Percentiles rank a stretch among this genome's conserved stretches.
These are phyloP conservation scores for Saccopteryx bilineata DNA, from an alignment of 2,113 vertebrate genomes.

Conservation along the genomic window DNA sequence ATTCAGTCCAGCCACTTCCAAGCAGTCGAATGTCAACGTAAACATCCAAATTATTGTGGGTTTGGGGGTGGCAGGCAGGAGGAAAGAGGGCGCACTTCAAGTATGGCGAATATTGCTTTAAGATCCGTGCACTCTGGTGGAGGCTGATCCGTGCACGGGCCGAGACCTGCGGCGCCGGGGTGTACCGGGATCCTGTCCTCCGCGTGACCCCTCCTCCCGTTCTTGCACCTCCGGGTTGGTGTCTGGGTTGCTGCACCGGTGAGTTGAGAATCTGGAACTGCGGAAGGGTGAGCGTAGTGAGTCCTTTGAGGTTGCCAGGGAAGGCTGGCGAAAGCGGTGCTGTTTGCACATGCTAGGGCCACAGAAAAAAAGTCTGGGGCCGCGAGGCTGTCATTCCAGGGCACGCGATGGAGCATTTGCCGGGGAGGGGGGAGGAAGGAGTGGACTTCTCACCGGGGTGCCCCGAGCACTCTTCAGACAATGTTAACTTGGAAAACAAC, in stretches of 20 bases:
- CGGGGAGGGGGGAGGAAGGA: background rate
- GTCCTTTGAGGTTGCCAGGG: background rate
- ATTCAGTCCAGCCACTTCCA: background rate
- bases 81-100: background rate
- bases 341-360: too few species aligned
- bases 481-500: slow-evolving; percentile 22
- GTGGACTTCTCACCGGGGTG: background rate
- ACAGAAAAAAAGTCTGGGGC: background rate
- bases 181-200: background rate
- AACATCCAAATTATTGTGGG: background rate
- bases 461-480: background rate
- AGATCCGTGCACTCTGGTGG: background rate
- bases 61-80: background rate
- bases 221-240: background rate
- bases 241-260: background rate
- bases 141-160: background rate
- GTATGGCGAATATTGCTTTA: background rate
- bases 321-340: too few species aligned
- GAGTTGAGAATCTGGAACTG: background rate
- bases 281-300: background rate
- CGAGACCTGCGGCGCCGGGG: background rate
- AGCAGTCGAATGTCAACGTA: background rate
- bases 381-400: background rate
- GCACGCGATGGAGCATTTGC: background rate
- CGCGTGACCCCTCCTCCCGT: background rate